phyloP scores from a whole-genome alignment of 1,140 invertebrate species.

The Ditylenchus dipsaci region DNA sequence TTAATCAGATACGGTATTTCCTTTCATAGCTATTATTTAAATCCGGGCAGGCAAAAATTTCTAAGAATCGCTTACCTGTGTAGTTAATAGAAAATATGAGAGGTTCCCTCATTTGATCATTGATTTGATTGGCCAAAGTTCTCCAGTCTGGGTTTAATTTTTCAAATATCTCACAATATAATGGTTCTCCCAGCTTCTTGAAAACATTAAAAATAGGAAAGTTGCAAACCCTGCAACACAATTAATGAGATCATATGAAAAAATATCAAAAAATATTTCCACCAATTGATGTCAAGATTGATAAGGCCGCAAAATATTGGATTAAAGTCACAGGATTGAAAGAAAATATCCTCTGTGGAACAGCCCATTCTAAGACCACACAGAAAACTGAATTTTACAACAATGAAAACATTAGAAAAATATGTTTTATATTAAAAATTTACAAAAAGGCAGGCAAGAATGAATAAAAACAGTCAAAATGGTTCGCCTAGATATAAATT shows the following conservation, averaged over 20 bases:
- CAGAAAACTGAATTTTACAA: conserved; percentile 35
- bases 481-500: conserved; percentile 1
- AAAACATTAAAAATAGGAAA: background rate
- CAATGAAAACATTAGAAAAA: conserved; percentile 10
- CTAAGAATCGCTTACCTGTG: conserved; percentile 9
- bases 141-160: conserved; percentile 11
- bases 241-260: background rate
- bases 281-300: conserved; percentile 25
- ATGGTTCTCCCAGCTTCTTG: conserved; percentile 3
- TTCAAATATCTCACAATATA: conserved; percentile 12
- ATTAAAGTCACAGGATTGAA: conserved; percentile 14
- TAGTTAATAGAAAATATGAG: conserved; percentile 13
- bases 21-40: too few relatives aligned
- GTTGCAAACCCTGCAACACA: conserved; percentile 5
- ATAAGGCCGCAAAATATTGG: conserved; percentile 17
- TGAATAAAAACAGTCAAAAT: conserved; percentile 27
- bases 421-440: conserved; percentile 2
- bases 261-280: background rate
- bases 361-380: conserved; percentile 24
- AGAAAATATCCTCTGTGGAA: conserved; percentile 21
- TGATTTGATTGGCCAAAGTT: conserved; percentile 2
- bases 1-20: too few relatives aligned
- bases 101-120: conserved; percentile 11
- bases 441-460: conserved; percentile 22
- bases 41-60: too few relatives aligned